Base-by-base conservation (phyloP, 1,140 invertebrate genomes). In the Cyphomyrmex costatus region DNA sequence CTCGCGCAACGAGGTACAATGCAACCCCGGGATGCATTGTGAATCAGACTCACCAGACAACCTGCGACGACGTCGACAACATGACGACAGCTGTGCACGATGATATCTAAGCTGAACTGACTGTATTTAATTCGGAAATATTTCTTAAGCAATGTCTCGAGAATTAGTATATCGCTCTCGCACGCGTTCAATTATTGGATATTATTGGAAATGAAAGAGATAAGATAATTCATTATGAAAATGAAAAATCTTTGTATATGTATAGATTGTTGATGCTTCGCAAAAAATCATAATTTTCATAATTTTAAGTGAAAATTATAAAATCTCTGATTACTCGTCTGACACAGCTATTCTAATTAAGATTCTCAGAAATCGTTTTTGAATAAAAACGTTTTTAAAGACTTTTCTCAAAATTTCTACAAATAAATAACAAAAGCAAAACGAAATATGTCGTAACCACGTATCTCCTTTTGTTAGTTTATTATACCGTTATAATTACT, bases 21-120 rank as follows among this genome's bases (percentile, higher is more conserved):
- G 91, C 91, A 87, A 88, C 90, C 80, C 90, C 86, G 87, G 83
- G 86, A 83, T 63, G 88, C 89, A 92, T 92, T 92, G 90, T 92
- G 61, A 84, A 86, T 88, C 88, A 68, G 88, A 76, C 74, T 86
- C 91, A 86, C 86, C 77, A 90, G 88, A 89, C 86, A 88, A 87
- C 86, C 68, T n/a, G n/a, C 76, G 60, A 74, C 58, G 83, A 90
- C 70, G 85, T 65, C 79, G 77, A 65, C 88, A 24, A 60, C 21
- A 42, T n/a, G 36, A 24, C 30, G 60, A 71, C 30, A 49, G 30
- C 24, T 53, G 5, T 8, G 74, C 19, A 36, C 60, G 76, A 88
- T 60, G 71, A 56, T 33, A 53, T 49, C 65, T n/a, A 80, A 74
- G 71, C 30, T 65, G 30, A 42, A 42, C 58, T 56, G 53, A 58